A percentile compares a stretch with the other conserved stretches of the same genome.
These are phyloP conservation scores for Trachelus iudaicus DNA, from an alignment of 2,888 invertebrate species.

Conservation along the genomic window DNA sequence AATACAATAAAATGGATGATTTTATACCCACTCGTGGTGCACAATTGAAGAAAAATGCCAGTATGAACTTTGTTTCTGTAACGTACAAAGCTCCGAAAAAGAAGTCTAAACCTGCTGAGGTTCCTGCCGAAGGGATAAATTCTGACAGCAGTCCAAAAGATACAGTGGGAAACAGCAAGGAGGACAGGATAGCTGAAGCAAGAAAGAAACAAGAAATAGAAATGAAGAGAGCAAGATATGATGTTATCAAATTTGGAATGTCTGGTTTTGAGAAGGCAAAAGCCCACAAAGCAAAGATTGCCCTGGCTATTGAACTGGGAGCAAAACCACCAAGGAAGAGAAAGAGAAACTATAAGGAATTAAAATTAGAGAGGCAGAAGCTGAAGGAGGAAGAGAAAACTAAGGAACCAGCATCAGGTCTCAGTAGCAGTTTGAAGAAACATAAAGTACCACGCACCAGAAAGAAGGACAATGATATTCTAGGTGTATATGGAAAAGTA, in stretches of 20 bases:
- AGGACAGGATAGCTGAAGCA: constrained; percentile 26
- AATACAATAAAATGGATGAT: constrained; percentile 41
- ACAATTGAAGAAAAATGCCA: constrained; percentile 28
- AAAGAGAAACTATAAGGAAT: constrained; percentile 79
- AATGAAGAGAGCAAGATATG: constrained; percentile 81
- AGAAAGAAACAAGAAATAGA: constrained; percentile 70
- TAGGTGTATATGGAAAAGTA: constrained; percentile 56
- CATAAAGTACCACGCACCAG: constrained; percentile 22
- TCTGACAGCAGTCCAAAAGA: background rate
- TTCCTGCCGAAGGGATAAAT: constrained; percentile 10
- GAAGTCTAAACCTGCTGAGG: constrained; percentile 8
- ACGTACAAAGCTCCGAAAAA: constrained; percentile 42
- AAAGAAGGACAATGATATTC: constrained; percentile 40
- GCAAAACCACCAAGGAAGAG: constrained; percentile 80
- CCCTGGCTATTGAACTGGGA: constrained; percentile 82
- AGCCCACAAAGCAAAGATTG: constrained; percentile 82
- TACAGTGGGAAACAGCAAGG: background rate
- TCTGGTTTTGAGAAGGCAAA: constrained; percentile 77
- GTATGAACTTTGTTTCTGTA: constrained; percentile 34
- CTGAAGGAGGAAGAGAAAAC: constrained; percentile 68
- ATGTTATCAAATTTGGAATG: constrained; percentile 87
- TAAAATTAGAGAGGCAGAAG: constrained; percentile 72
- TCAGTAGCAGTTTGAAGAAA: constrained; percentile 40
- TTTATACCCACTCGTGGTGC: constrained; percentile 51
- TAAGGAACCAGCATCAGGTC: constrained; percentile 55